Base-by-base conservation (phyloP, 2,888 invertebrate genomes). In the Pseudococcus longispinus region DNA sequence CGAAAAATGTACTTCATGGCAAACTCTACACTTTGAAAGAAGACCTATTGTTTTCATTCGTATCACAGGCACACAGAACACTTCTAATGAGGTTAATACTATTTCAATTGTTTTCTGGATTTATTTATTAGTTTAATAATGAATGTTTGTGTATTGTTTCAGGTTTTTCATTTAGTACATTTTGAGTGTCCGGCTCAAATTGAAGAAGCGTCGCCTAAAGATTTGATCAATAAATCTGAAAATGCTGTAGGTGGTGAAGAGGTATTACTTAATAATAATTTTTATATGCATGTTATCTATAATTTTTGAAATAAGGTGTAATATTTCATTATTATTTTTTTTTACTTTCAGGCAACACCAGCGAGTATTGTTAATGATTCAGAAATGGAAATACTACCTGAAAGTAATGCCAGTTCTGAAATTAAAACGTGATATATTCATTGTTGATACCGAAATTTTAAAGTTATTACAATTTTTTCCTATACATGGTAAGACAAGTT, bases 111-210 rank as follows among this genome's bases (percentile, higher is more conserved):
- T 82, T 82, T 37, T 37, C 5, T 32, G 2, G 26, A 20, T 11
- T 46, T 55, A 15, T n/a, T 20, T 0, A 60, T 3, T 29, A n/a
- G 26, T 65, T 26, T 55, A 6, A 18, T 23, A 42, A 51, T 23
- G 29, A 44, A 26, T 60, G 15, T 60, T 60, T 42, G 15, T 65
- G 18, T 18, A 23, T 51, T 65, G 20, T 44, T 26, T 74, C 29
- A 74, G 96, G 97, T 98, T 87, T 99, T 99, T 91, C 98, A 99
- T 91, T 96, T 98, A 90, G 99, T 99, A 86, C 99, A 99, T 92
- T 95, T 99, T 91, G 99, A 99, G 92, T 97, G 97, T 89, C 98
- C 99, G 8, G 95, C 96, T 44, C 95, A 95, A 89, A 88, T 88
- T 42, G 90, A 90, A 51, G 88, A 88, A 70, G n/a, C 9, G n/a